Evolutionary conservation across 2,797 vertebrate genomes (phyloP).

Genomic region (Dipus sagitta): DNA sequence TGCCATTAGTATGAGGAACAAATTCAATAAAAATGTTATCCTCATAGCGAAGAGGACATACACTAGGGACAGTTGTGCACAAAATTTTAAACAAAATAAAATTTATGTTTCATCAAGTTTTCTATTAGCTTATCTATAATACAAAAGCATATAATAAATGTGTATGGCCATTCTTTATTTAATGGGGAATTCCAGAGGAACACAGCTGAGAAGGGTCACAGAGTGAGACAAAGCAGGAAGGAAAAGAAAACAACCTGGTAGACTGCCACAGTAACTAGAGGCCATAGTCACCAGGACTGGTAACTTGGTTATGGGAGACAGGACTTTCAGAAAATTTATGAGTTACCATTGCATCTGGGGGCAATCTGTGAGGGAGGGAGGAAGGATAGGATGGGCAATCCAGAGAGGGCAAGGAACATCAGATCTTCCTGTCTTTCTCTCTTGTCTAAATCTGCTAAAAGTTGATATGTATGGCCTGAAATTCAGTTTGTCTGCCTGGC

Average conservation of each 20-base stretch:
- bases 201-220: background rate
- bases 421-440: background rate
- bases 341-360: background rate
- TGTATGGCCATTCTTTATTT: background rate
- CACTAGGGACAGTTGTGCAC: background rate
- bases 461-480: background rate
- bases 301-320: background rate
- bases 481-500: background rate
- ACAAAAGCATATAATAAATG: background rate
- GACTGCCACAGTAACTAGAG: background rate
- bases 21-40: background rate
- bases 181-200: background rate
- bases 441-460: slow-evolving; percentile 4
- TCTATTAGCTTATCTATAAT: background rate
- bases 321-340: background rate
- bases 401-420: background rate
- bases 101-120: slow-evolving; percentile 40
- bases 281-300: background rate
- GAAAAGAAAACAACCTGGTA: background rate
- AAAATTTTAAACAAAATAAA: slow-evolving; percentile 29
- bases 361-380: background rate
- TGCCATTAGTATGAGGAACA: background rate
- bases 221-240: background rate
- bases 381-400: background rate
- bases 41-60: background rate